These are phyloP conservation scores for Bombus pascuorum DNA, from an alignment of 1,140 invertebrate genomes.

Conservation along the genomic window DNA sequence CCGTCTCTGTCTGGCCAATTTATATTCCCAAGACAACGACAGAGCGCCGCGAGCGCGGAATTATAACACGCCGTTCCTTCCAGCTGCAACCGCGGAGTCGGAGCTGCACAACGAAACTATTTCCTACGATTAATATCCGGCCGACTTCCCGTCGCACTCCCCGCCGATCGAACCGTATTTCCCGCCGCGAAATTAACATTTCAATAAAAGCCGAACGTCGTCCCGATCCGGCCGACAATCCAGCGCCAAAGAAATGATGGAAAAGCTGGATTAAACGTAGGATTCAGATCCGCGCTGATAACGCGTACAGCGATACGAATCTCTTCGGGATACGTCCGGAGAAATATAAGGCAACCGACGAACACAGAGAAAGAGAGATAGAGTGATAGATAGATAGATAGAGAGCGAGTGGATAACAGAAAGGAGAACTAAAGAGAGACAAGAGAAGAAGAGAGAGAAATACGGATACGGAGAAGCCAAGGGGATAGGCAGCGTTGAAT, in stretches of 20 bases:
- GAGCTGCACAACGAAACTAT: constrained; percentile 8
- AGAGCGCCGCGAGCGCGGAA: not conserved
- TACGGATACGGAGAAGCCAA: constrained; percentile 42
- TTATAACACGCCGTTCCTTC: not conserved
- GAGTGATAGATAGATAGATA: constrained; percentile 7
- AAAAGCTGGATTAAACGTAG: constrained; percentile 38
- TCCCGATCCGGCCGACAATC: not conserved
- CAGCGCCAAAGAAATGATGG: constrained; percentile 20
- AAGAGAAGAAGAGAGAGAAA: constrained; percentile 26
- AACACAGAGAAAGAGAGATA: not conserved
- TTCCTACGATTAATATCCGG: constrained; percentile 31
- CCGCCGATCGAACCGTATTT: constrained; percentile 5
- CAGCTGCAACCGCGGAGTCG: not conserved
- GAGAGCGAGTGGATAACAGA: constrained; percentile 28
- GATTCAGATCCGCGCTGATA: constrained; percentile 18
- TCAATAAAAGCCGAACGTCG: constrained; percentile 24
- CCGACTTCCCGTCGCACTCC: not conserved
- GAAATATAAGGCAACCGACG: constrained; percentile 32
- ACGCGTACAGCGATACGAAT: constrained; percentile 33
- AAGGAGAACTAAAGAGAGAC: constrained; percentile 30
- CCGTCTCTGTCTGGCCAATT: constrained; percentile 3
- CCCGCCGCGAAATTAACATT: constrained; percentile 37
- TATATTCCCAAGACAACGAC: constrained; percentile 6
- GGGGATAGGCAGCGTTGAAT: constrained; percentile 62
- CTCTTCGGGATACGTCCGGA: not conserved